These are phyloP conservation scores for Actinia tenebrosa DNA, from an alignment of 64 coral and sea anemone species.

Conservation along the genomic window DNA sequence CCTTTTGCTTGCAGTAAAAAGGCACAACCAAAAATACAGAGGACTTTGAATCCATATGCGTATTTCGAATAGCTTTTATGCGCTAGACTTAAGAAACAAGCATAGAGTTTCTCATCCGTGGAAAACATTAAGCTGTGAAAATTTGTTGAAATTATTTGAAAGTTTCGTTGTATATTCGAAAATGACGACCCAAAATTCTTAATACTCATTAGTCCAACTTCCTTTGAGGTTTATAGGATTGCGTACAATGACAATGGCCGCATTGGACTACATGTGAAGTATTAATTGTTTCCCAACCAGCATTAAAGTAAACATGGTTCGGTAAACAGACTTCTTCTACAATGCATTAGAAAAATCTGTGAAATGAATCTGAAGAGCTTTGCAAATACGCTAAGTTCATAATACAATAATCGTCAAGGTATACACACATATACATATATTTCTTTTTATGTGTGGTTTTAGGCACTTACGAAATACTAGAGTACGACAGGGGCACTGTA, in stretches of 20 bases:
- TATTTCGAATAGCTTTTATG: constrained; percentile 7
- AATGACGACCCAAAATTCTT: background rate
- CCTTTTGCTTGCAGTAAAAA: background rate
- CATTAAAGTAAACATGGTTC: constrained; percentile 3
- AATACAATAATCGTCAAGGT: background rate
- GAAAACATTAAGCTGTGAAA: background rate
- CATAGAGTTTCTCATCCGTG: background rate
- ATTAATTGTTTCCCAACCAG: constrained; percentile 14
- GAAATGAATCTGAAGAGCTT: constrained; percentile 8
- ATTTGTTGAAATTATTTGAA: background rate
- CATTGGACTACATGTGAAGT: constrained; percentile 1
- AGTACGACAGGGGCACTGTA: background rate
- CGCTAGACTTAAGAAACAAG: background rate
- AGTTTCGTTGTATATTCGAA: background rate
- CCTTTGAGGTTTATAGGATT: background rate
- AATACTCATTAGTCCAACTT: background rate
- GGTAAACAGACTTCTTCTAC: background rate
- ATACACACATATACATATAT: no score
- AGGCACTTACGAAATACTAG: background rate
- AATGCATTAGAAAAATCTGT: background rate
- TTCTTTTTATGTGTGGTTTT: background rate
- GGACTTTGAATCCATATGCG: background rate
- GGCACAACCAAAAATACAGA: background rate
- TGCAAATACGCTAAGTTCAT: constrained; percentile 15
- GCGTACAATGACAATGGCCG: background rate